Evolutionary conservation across 2,888 invertebrate genomes (phyloP).

Genomic region (Synergus gifuensis): DNA sequence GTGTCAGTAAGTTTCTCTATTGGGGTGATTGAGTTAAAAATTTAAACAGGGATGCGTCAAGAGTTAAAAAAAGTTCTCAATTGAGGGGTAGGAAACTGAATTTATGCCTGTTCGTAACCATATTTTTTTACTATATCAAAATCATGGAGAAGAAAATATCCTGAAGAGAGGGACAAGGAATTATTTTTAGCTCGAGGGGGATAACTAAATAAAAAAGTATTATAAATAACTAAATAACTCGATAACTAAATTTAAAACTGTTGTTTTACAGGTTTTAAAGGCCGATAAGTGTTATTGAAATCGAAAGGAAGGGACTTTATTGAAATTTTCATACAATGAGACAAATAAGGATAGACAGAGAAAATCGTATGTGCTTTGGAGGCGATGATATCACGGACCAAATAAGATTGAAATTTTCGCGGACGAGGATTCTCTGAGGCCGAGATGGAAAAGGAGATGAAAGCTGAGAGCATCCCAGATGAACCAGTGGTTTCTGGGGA

Average conservation of each 20-base stretch:
- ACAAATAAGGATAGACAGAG: conserved; percentile 51
- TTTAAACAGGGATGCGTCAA: conserved; percentile 23
- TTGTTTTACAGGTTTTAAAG: too few species aligned
- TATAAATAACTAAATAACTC: too few species aligned
- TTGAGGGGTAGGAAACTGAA: neutral
- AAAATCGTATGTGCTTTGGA: conserved; percentile 64
- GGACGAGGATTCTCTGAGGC: conserved; percentile 62
- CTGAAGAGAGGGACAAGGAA: neutral
- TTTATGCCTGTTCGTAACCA: neutral
- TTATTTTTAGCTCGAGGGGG: neutral
- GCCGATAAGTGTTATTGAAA: too few species aligned
- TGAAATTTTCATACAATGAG: neutral
- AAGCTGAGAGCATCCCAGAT: conserved; percentile 46
- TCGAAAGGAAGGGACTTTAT: too few species aligned
- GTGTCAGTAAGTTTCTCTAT: conserved; percentile 37
- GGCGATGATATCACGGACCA: conserved; percentile 54
- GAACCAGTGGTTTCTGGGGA: conserved; percentile 29
- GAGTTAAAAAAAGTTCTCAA: neutral
- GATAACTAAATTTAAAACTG: neutral
- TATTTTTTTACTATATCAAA: neutral
- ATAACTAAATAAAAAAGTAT: neutral
- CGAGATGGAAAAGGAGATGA: conserved; percentile 59
- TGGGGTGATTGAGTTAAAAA: conserved; percentile 23
- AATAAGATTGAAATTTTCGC: conserved; percentile 72
- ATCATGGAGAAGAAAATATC: neutral